Evolutionary conservation across 2,113 vertebrate species (phyloP), one percentile per base, ranked within the genome.

Genomic region (Corythornis cristatus): DNA sequence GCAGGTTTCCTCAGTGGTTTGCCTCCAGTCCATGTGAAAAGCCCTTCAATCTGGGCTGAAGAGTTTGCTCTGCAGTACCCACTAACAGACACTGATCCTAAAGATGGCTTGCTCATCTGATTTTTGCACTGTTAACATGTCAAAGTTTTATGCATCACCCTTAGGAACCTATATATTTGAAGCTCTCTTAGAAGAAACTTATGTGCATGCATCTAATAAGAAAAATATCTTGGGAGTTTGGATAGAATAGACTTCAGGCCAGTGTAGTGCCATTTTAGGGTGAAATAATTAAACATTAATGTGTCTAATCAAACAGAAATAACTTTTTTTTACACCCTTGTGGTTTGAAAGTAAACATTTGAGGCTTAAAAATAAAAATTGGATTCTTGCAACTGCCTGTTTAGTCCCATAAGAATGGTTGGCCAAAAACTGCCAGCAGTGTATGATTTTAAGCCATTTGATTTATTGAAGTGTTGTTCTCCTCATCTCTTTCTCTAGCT

Each of bases 401-500:
- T 81, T 40, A 51, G 20, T 74, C 31, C 57, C n/a, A 17, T 78
- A 73, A 29, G 67, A 68, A 73, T 54, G 21, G 35, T 29, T 78
- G n/a, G 21, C 26, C 79, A 88, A 93, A 74, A 83, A 37, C 31
- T 33, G 43, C 28, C 33, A 53, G 48, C 61, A 77, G 74, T n/a
- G 21, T 57, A n/a, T 68, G 7, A 79, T 77, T 85, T 37, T 67
- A 60, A 66, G 50, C 45, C 35, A 25, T 83, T 86, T 94, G 45
- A 88, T 80, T 11, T 88, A 25, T 71, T 92, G 42, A 95, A 80
- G 72, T 40, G 20, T 74, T 94, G 83, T 96, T 93, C n/a, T 84
- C 15, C 19, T 8, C 20, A 4, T 82, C 42, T 88, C 46, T 90
- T 88, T 35, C 26, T 97, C 73, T 94, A 99, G 99, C 99, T 95